phyloP scores from a whole-genome alignment of 2,797 vertebrate genomes.

The Kryptolebias ocellatus region DNA sequence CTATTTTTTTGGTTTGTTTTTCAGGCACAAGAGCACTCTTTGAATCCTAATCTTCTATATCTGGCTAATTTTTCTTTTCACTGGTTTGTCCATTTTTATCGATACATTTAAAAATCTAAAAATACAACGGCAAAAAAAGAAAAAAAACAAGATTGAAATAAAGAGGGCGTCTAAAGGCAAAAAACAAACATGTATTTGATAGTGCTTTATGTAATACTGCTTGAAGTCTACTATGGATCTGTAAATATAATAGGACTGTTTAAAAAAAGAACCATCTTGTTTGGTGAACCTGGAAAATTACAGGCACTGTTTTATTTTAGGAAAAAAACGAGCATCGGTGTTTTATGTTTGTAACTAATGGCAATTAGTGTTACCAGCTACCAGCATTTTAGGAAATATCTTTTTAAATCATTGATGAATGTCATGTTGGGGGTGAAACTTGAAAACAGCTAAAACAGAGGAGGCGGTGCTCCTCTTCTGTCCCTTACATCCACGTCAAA shows the following conservation, averaged over 20 bases:
- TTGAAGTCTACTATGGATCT: neutral
- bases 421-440: neutral
- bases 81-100: too few relatives aligned
- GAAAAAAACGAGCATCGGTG: constrained; percentile 1
- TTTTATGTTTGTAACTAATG: neutral
- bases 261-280: neutral
- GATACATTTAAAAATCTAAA: too few relatives aligned
- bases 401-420: neutral
- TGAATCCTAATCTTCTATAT: too few relatives aligned
- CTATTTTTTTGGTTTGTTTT: too few relatives aligned
- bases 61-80: too few relatives aligned
- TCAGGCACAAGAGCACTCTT: too few relatives aligned
- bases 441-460: neutral
- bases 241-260: neutral
- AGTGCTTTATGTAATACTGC: neutral
- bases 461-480: neutral
- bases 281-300: neutral
- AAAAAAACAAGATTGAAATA: too few relatives aligned
- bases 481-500: neutral
- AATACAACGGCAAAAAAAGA: too few relatives aligned
- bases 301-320: neutral
- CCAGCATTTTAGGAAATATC: neutral
- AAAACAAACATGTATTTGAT: neutral
- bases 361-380: neutral
- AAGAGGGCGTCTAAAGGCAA: too few relatives aligned